phyloP scores from a whole-genome alignment of 1,140 invertebrate genomes.

The Anastatus disparis region DNA sequence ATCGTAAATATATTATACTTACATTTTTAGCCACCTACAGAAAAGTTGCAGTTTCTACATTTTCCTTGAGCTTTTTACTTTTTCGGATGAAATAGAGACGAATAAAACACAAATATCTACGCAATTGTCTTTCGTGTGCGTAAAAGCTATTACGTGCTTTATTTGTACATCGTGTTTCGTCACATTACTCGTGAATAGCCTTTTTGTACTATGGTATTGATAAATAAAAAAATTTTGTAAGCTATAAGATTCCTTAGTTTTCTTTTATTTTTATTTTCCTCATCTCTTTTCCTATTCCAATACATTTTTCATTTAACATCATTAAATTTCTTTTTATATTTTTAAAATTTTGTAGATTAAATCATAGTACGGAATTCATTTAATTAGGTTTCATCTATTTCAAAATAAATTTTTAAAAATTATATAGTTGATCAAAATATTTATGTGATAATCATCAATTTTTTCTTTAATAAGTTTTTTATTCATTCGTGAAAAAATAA shows the following conservation, averaged over 20 bases:
- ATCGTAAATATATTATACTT: no score
- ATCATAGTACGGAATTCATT: no score
- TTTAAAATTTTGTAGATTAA: no score
- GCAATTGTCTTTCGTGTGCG: slow-evolving; percentile 53
- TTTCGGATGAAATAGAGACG: slow-evolving; percentile 6
- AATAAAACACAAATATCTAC: slow-evolving; percentile 22
- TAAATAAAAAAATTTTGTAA: slow-evolving; percentile 62
- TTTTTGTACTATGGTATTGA: slow-evolving; percentile 62
- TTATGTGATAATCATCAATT: background rate
- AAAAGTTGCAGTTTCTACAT: slow-evolving; percentile 8
- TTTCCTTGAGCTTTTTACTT: slow-evolving; percentile 11
- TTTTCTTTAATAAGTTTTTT: background rate
- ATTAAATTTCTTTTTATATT: no score
- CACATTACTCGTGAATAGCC: slow-evolving; percentile 48
- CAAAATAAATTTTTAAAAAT: background rate
- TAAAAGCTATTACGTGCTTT: slow-evolving; percentile 51
- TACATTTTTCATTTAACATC: no score
- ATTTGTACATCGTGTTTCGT: slow-evolving; percentile 55
- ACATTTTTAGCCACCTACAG: no score
- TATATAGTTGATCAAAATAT: background rate
- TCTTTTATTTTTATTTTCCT: slow-evolving; percentile 13
- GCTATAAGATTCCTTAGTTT: slow-evolving; percentile 40
- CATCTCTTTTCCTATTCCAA: background rate
- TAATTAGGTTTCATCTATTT: no score
- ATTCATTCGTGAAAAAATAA: background rate